Evolutionary conservation across 2,113 vertebrate species (phyloP).

Genomic region (Centrocercus urophasianus): DNA sequence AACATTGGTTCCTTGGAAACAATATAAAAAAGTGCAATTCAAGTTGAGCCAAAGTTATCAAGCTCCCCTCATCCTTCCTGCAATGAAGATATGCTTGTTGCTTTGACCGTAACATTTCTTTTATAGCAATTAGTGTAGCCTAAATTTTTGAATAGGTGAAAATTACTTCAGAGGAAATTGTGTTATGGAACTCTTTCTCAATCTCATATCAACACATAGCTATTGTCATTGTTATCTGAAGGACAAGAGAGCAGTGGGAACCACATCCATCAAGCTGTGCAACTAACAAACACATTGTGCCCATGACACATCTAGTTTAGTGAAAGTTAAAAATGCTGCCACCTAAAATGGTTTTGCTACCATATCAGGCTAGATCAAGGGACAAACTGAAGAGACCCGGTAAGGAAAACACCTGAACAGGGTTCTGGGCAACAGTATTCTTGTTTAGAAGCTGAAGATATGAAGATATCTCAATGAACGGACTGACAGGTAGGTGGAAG

Average conservation of each 20-base stretch:
- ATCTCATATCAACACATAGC: background rate
- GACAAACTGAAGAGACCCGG: background rate
- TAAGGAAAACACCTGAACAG: background rate
- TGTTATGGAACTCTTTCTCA: background rate
- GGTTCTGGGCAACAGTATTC: background rate
- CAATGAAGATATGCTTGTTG: background rate
- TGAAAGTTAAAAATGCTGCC: background rate
- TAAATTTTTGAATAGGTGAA: background rate
- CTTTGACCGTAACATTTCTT: background rate
- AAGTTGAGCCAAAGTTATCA: background rate
- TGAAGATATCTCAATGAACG: background rate
- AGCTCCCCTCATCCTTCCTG: background rate
- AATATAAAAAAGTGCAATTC: background rate
- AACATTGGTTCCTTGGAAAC: accelerated
- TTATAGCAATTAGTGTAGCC: background rate
- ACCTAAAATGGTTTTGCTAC: background rate
- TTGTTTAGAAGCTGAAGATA: background rate
- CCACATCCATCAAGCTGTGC: background rate
- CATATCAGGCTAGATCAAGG: background rate
- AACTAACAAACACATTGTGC: background rate
- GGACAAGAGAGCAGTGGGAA: background rate
- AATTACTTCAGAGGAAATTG: background rate
- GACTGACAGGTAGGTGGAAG: background rate
- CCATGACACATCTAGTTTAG: background rate
- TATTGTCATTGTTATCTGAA: too few relatives aligned